phyloP scores from a whole-genome alignment of 2,113 vertebrate species.

The Hemibates koningsi region DNA sequence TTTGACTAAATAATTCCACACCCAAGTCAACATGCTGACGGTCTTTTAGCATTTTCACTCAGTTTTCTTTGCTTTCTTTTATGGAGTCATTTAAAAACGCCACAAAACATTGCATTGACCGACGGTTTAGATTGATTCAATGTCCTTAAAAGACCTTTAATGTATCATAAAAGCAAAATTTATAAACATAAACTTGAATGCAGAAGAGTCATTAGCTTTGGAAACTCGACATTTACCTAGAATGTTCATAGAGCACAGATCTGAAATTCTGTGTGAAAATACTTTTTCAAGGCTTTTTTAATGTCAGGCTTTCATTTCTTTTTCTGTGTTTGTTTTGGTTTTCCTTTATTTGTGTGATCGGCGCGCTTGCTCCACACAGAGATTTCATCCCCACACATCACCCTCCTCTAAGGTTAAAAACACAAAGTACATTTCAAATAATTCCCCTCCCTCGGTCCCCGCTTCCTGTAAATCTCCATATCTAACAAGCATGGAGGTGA shows the following conservation, averaged over 20 bases:
- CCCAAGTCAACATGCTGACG: neutral
- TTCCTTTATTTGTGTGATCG: neutral
- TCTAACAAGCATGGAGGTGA: conserved; percentile 50
- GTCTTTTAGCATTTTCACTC: neutral
- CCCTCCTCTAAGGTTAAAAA: neutral
- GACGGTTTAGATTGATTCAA: neutral
- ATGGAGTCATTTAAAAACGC: neutral
- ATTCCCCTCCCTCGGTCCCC: neutral
- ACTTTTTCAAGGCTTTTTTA: neutral
- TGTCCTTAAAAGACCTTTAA: neutral
- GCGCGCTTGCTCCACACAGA: neutral
- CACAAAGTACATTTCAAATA: neutral
- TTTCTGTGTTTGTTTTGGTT: neutral
- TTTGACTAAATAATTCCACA: neutral
- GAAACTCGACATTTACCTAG: neutral
- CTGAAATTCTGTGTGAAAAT: neutral
- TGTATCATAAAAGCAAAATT: neutral
- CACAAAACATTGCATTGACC: neutral
- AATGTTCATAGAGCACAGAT: neutral
- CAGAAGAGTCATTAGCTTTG: neutral
- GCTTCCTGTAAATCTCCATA: conserved; percentile 20
- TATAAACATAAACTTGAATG: neutral
- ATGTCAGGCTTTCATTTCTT: neutral
- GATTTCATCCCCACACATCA: neutral
- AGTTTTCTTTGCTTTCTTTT: neutral